Percentiles rank a stretch among this genome's conserved stretches.
Evolutionary conservation across 1,140 invertebrate genomes (phyloP).

Genomic region (Ridgeia piscesae): DNA sequence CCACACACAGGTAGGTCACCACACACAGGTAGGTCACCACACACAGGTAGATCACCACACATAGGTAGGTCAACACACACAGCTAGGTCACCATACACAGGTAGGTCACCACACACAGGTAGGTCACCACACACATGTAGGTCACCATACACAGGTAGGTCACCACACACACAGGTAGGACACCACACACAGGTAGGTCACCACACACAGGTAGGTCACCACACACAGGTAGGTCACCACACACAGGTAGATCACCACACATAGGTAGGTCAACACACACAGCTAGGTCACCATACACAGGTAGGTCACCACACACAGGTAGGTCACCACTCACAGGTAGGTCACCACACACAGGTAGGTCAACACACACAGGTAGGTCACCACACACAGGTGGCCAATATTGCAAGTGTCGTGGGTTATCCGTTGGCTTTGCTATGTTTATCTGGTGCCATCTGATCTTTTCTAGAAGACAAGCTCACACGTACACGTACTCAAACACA

Average conservation of each 20-base stretch:
- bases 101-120: conserved; percentile 56
- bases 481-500: too few relatives aligned
- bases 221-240: conserved; percentile 58
- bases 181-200: conserved; percentile 59
- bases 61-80: too few relatives aligned
- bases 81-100: conserved; percentile 59
- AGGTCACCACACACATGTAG: conserved; percentile 58
- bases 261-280: conserved; percentile 58
- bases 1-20: conserved; percentile 57
- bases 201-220: conserved; percentile 57
- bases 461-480: too few relatives aligned
- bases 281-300: conserved; percentile 55
- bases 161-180: conserved; percentile 58
- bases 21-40: conserved; percentile 58
- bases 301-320: conserved; percentile 59
- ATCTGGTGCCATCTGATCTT: too few relatives aligned
- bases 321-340: conserved; percentile 57
- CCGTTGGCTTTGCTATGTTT: not conserved
- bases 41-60: too few relatives aligned
- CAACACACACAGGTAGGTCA: conserved; percentile 58
- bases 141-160: conserved; percentile 57
- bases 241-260: conserved; percentile 57
- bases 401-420: not conserved
- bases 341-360: conserved; percentile 58
- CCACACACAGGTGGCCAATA: conserved; percentile 50